Percentiles rank a stretch among this genome's conserved stretches.
These are phyloP conservation scores for Pachycephala philippinensis DNA, from an alignment of 2,113 vertebrate species.

Conservation along the genomic window DNA sequence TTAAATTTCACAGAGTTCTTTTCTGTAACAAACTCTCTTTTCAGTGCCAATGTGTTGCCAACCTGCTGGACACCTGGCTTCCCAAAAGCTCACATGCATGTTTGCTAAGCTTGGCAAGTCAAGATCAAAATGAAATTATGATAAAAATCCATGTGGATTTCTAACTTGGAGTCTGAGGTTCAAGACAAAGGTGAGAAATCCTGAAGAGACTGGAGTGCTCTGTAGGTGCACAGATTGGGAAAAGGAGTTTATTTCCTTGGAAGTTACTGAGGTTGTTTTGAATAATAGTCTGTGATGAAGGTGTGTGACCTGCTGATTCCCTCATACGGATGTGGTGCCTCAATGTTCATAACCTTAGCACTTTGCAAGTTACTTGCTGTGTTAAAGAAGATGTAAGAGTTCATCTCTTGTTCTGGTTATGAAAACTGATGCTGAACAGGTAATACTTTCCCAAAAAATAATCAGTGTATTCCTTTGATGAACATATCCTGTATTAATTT, in stretches of 20 bases:
- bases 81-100: background rate
- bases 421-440: background rate
- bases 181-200: conserved; percentile 23
- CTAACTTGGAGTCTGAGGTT: conserved; percentile 7
- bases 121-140: background rate
- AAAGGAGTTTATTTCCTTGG: background rate
- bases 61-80: background rate
- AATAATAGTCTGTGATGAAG: background rate
- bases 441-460: background rate
- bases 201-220: background rate
- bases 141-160: conserved; percentile 34
- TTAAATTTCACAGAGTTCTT: background rate
- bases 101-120: conserved; percentile 13
- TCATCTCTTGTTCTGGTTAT: background rate
- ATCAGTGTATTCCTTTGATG: background rate
- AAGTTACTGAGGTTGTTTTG: background rate
- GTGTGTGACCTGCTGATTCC: background rate
- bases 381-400: background rate
- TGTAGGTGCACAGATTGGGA: background rate
- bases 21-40: conserved; percentile 1
- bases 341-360: background rate
- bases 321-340: background rate
- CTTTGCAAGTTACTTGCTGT: background rate
- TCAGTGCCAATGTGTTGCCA: background rate
- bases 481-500: background rate